Evolutionary conservation across 2,113 vertebrate genomes (phyloP), one percentile per base, ranked within the genome.

Genomic region (Ursus arctos): DNA sequence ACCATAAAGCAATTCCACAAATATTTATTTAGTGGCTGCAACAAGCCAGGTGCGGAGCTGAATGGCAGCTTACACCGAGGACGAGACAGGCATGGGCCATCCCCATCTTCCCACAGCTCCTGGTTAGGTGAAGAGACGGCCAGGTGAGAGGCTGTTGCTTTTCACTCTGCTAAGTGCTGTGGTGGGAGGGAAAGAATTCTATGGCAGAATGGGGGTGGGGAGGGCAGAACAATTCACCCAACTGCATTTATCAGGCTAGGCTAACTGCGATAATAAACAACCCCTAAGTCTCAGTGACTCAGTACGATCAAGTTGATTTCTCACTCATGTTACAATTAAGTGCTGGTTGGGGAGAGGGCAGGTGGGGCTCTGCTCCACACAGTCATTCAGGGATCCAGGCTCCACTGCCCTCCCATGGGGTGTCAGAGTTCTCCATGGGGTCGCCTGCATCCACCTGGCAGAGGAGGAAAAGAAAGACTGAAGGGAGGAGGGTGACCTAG

Each of bases 1-100:
- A 77, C 95, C 85, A 94, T 96, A 88, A 40, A 93, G 87, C 76
- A 95, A 93, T 53, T 84, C 76, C 96, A 96, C 91, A 97, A 91
- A 96, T 97, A 94, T 95, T 97, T 90, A 95, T 49, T 88, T 59
- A 94, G 91, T 92, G 88, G 88, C 85, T 88, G 80, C 28, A 57
- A 43, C 47, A 61, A 74, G 47, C 91, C 95, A 96, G 95, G 94
- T 97, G 93, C 26, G 65, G 65, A 88, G 81, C 69, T 31, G 69
- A 80, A 1, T 22, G 74, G 79, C 21, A 24, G 36, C 84, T 83
- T 61, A 65, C 16, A 55, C n/a, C 15, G 33, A 40, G 47, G 91
- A 74, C 0, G 16, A 88, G 55, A 55, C 53, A 33, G 88, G 16
- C 53, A 1, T 4, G 86, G 72, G 53, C 43, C 65, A 9, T 47